A percentile compares a stretch with the other conserved stretches of the same genome.
Conservation (phyloP, 2,113 vertebrate species). For the Gopherus evgoodei region DNA sequence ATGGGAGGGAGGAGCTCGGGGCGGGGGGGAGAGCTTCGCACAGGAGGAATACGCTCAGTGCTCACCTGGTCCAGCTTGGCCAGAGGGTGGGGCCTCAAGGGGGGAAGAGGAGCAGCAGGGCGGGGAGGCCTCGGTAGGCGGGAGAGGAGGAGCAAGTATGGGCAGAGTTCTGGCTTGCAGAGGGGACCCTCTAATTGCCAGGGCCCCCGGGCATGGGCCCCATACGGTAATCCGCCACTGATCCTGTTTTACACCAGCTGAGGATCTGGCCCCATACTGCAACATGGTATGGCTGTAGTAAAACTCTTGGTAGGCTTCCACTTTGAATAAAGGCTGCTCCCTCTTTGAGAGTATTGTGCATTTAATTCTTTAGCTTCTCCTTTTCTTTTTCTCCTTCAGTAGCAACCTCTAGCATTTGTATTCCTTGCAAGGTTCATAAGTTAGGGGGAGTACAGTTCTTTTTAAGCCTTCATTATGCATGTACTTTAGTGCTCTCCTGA, state of each 20-base stretch:
- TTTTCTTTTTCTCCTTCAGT: neutral
- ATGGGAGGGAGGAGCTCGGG: too few species aligned
- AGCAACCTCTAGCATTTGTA: neutral
- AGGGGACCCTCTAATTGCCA: too few species aligned
- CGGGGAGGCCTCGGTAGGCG: too few species aligned
- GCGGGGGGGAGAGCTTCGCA: too few species aligned
- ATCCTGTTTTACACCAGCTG: neutral
- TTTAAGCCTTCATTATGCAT: accelerated
- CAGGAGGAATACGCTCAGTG: too few species aligned
- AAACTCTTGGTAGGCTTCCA: neutral
- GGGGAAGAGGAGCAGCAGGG: too few species aligned
- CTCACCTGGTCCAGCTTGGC: too few species aligned
- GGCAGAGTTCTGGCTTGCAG: too few species aligned
- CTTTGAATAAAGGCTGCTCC: neutral
- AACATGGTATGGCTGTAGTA: neutral
- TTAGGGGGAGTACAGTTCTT: neutral
- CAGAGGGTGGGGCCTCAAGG: too few species aligned
- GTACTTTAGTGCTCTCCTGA: neutral
- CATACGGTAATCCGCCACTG: too few species aligned
- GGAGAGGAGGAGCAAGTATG: too few species aligned
- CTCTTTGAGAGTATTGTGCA: neutral
- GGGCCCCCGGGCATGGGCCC: too few species aligned
- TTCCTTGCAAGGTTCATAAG: neutral
- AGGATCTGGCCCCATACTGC: neutral
- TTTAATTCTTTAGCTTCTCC: neutral